A percentile compares a stretch with the other conserved stretches of the same genome.
Evolutionary conservation across 2,797 vertebrate genomes (phyloP).

Genomic region (Megaceryle alcyon): DNA sequence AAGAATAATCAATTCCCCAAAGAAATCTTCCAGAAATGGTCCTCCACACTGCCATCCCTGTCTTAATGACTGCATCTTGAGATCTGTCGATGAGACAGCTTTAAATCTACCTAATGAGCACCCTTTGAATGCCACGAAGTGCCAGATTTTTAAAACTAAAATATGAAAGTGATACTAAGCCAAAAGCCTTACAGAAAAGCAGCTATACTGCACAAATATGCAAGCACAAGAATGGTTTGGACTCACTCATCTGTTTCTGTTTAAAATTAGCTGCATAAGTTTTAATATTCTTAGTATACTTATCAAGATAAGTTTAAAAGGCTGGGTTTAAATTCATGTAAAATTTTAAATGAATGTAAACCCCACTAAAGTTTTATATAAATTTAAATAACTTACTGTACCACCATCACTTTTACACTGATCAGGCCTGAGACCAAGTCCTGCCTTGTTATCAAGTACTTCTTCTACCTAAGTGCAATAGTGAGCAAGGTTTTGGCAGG

Average conservation of each 20-base stretch:
- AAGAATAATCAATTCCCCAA: neutral
- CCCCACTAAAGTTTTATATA: neutral
- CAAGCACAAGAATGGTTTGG: neutral
- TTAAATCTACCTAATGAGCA: neutral
- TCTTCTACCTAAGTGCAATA: neutral
- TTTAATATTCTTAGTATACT: neutral
- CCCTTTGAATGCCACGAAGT: neutral
- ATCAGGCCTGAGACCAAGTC: neutral
- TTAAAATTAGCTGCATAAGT: neutral
- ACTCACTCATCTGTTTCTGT: neutral
- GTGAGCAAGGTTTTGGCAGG: neutral
- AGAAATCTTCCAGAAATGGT: neutral
- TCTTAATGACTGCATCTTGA: neutral
- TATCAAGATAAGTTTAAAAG: neutral
- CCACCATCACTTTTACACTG: neutral
- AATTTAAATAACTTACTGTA: neutral
- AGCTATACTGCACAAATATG: neutral
- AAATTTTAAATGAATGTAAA: neutral
- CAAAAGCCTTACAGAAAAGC: neutral
- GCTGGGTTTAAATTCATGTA: neutral
- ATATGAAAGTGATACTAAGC: neutral
- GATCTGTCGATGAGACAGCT: neutral
- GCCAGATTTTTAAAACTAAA: slow-evolving; percentile 11
- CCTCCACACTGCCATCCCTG: neutral
- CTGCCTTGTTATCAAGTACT: neutral